Conservation (phyloP, 1,140 invertebrate species). For the Potamilus streckersoni region DNA sequence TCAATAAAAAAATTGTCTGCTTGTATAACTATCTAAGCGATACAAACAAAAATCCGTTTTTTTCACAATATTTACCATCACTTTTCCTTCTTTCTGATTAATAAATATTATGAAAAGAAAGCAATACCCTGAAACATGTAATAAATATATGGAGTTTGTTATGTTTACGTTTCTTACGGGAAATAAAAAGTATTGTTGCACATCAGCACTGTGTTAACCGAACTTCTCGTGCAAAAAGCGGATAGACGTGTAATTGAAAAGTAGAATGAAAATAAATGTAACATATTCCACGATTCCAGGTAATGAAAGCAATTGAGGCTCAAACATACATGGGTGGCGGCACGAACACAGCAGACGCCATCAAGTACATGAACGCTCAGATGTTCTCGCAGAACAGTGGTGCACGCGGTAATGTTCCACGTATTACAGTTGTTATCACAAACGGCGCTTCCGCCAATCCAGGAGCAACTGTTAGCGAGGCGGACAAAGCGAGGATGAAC, state of each 20-base stretch:
- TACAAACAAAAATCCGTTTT: no score
- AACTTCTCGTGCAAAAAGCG: neutral
- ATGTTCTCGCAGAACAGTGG: constrained; percentile 43
- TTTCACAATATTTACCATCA: no score
- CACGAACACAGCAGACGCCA: constrained; percentile 53
- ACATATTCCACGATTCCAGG: constrained; percentile 2
- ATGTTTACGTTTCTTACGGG: no score
- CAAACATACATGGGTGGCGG: constrained; percentile 47
- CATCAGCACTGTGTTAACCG: neutral
- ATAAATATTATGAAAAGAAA: no score
- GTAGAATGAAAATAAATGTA: neutral
- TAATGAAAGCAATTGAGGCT: constrained; percentile 45
- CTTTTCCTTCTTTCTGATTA: no score
- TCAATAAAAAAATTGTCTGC: no score
- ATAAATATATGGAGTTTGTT: no score
- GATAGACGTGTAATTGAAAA: neutral
- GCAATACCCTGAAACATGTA: no score
- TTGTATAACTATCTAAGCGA: no score
- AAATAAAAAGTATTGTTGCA: neutral
- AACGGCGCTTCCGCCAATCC: constrained; percentile 41
- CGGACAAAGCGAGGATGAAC: constrained; percentile 32
- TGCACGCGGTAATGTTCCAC: constrained; percentile 47
- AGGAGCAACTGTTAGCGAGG: constrained; percentile 26
- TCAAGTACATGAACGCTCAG: constrained; percentile 43
- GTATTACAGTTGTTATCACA: constrained; percentile 50